Evolutionary conservation across 2,113 vertebrate genomes (phyloP).

Genomic region (Gorsachius goisagi): DNA sequence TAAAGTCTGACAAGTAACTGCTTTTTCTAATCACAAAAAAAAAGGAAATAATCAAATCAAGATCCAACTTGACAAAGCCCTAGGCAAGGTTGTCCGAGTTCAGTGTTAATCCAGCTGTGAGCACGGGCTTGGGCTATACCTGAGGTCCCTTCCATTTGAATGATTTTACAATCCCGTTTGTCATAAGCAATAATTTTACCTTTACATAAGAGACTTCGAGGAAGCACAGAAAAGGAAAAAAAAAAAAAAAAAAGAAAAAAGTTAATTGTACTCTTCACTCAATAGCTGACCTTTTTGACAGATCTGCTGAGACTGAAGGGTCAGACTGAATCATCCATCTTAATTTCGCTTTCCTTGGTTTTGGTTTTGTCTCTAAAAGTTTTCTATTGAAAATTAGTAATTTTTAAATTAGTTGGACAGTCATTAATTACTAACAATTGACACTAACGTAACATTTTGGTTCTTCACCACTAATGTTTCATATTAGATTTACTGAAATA

Average conservation of each 20-base stretch:
- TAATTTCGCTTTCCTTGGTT: not conserved
- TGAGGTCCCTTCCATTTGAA: not conserved
- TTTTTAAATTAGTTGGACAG: not conserved
- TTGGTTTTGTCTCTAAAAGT: not conserved
- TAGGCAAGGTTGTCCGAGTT: fast-evolving
- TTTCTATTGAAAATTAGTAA: not conserved
- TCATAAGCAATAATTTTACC: not conserved
- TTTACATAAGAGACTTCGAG: not conserved
- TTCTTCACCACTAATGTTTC: not conserved
- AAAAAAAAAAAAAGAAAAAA: not conserved
- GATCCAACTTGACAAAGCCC: not conserved
- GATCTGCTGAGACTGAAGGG: not conserved
- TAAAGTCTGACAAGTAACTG: not conserved
- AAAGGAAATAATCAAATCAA: not conserved
- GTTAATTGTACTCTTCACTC: not conserved
- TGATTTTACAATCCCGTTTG: not conserved
- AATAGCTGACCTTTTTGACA: not conserved
- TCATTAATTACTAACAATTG: not conserved
- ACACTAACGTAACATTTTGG: not conserved
- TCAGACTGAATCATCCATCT: not conserved
- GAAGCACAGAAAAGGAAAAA: not conserved
- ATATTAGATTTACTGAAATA: not conserved
- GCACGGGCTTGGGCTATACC: not conserved
- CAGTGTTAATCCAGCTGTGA: not conserved
- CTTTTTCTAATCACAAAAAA: not conserved